Evolutionary conservation across 2,888 invertebrate genomes (phyloP), one percentile per base, ranked within the genome.

Genomic region (Thymelicus acteon): DNA sequence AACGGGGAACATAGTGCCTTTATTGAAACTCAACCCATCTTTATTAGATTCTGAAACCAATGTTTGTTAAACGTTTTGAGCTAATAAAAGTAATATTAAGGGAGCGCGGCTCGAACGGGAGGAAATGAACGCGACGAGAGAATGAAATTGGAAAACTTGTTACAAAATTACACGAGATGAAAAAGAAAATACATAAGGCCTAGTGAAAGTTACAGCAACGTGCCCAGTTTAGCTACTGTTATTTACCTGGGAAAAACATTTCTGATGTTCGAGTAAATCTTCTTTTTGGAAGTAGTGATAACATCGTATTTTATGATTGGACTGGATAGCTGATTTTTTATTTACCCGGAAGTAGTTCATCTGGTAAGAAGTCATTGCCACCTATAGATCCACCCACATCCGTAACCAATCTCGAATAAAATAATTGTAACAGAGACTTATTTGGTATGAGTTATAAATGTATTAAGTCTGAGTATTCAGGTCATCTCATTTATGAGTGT

Each of bases 71-170:
- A 87, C 87, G 90, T 85, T 92, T 91, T 89, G 80, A 89, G 91
- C 91, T 92, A 92, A 92, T 93, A 93, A 92, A 92, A 90, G 90
- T 90, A 89, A 89, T 91, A 91, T 90, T 89, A 90, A 88, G 86
- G 90, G 85, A 85, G 84, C 83, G 84, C 82, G 82, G 80, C 82
- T 82, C 82, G 82, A 86, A 85, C 82, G 83, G 82, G 88, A 92
- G 92, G 92, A 93, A 93, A 93, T 93, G 93, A 91, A 90, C 90
- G 88, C 89, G 86, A 88, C 85, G 87, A 91, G 89, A 91, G 90
- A 92, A 91, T 89, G 90, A 93, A 93, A 93, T 93, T 93, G 93
- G 92, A 92, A 93, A 93, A 93, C 92, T 93, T 93, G 92, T 91
- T 91, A 91, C 87, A 85, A 86, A 91, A 92, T 92, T 90, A 89